Evolutionary conservation across 2,888 invertebrate species (phyloP), one percentile per base, ranked within the genome.

Genomic region (Rapana venosa): DNA sequence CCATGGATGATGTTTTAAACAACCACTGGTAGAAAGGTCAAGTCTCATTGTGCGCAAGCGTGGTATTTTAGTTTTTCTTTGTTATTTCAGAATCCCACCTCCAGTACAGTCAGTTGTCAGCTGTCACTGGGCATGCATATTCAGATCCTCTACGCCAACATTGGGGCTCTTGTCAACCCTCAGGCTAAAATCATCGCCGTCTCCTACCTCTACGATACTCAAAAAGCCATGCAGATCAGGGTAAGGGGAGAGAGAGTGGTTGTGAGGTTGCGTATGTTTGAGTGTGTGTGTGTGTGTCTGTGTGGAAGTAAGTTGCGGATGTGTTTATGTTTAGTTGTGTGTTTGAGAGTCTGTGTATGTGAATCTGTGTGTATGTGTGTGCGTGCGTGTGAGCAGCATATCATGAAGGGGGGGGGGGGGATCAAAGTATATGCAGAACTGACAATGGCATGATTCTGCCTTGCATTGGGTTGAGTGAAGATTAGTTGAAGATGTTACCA

Each of bases 111-210:
- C 17, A 35, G 85, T 11, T 95, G 95, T 88, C 77, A 87, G 0
- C 90, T 94, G 83, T 93, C 93, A 4, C 92, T 95, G 88, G 96
- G 96, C 8, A 91, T 96, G 91, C 94, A 95, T 88, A 94, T 96
- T 32, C 95, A 96, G 92, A 94, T 96, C 20, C 90, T 97, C 89
- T 97, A 97, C 94, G 96, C 97, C 11, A 96, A 96, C 87, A 96
- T 96, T 4, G 97, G 97, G 2, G 94, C 96, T 0, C 93, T 96
- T 4, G 94, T 94, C 81, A 96, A 96, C 90, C 97, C 97, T 4
- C 97, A 97, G 93, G 94, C 96, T 30, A 97, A 96, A 93, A 96
- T 97, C 61, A 93, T 96, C 32, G 97, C 96, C 56, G 96, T 94
- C 47, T 92, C 93, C 15, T 94, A 93, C 86, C 92, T 92, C 15